Percentiles rank a stretch among this genome's conserved stretches.
These are phyloP conservation scores for Halyomorpha halys DNA, from an alignment of 1,140 invertebrate species.

Conservation along the genomic window DNA sequence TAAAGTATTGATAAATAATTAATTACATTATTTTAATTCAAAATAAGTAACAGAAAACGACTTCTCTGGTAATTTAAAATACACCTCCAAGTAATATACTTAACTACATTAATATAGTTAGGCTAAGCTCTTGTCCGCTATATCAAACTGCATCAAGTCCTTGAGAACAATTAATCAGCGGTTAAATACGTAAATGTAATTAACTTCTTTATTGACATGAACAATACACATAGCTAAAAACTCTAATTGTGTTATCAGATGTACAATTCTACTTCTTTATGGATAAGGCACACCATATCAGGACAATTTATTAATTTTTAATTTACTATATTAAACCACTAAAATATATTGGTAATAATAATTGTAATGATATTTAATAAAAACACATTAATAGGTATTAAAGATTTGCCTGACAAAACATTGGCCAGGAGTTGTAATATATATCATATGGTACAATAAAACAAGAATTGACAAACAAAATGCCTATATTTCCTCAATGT, in stretches of 20 bases:
- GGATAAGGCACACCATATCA: conserved; percentile 31
- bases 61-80: no score
- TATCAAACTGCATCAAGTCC: neutral
- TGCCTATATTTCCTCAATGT: conserved; percentile 6
- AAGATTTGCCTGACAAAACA: conserved; percentile 22
- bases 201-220: conserved; percentile 4
- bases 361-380: conserved; percentile 24
- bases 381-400: conserved; percentile 22
- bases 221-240: conserved; percentile 23
- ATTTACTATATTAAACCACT: conserved; percentile 22
- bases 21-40: no score
- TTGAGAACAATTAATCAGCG: conserved; percentile 11
- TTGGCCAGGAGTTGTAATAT: conserved; percentile 1
- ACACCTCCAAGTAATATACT: no score
- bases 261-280: conserved; percentile 26
- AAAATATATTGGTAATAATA: conserved; percentile 24
- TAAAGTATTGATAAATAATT: no score
- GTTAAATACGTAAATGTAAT: conserved; percentile 8
- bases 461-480: conserved; percentile 27
- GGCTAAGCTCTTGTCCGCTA: conserved; percentile 25
- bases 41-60: no score
- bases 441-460: conserved; percentile 22
- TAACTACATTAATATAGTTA: conserved; percentile 15
- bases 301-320: conserved; percentile 28
- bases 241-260: conserved; percentile 24